Percentiles rank a stretch among this genome's conserved stretches.
These are phyloP conservation scores for Ptychobarbus kaznakovi DNA, from an alignment of 2,797 vertebrate genomes.

Conservation along the genomic window DNA sequence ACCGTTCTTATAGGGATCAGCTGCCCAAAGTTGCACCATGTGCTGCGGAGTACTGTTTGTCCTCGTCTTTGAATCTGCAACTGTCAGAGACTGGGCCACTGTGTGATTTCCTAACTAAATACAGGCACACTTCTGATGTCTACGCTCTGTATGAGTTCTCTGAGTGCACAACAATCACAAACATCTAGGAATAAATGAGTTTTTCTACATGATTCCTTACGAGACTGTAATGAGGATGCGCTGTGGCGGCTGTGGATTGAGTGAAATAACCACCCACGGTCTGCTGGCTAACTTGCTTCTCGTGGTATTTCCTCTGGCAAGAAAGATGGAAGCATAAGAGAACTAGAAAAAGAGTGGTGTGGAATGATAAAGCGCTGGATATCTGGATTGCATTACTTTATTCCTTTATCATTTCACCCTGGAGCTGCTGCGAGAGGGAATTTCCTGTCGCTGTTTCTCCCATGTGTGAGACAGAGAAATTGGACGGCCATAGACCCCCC, in stretches of 20 bases:
- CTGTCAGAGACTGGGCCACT: constrained; percentile 48
- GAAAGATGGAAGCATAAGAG: constrained; percentile 56
- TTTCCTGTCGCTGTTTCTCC: constrained; percentile 82
- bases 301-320: constrained; percentile 67
- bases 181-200: constrained; percentile 26
- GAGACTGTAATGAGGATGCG: constrained; percentile 4
- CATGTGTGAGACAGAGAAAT: constrained; percentile 84
- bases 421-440: constrained; percentile 78
- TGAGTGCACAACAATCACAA: constrained; percentile 9
- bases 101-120: constrained; percentile 56
- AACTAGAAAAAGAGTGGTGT: constrained; percentile 57
- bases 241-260: neutral
- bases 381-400: constrained; percentile 81
- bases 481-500: constrained; percentile 69
- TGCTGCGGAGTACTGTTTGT: constrained; percentile 66
- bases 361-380: constrained; percentile 78
- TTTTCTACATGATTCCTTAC: constrained; percentile 11
- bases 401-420: constrained; percentile 82
- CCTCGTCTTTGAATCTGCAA: constrained; percentile 64
- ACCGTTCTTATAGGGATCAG: constrained; percentile 75
- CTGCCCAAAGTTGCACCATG: constrained; percentile 71
- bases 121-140: constrained; percentile 54
- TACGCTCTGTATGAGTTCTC: constrained; percentile 28
- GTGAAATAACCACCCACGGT: constrained; percentile 38
- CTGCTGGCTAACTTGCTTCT: constrained; percentile 61